phyloP scores from a whole-genome alignment of 2,888 invertebrate genomes.

The Andrena trimmerana region DNA sequence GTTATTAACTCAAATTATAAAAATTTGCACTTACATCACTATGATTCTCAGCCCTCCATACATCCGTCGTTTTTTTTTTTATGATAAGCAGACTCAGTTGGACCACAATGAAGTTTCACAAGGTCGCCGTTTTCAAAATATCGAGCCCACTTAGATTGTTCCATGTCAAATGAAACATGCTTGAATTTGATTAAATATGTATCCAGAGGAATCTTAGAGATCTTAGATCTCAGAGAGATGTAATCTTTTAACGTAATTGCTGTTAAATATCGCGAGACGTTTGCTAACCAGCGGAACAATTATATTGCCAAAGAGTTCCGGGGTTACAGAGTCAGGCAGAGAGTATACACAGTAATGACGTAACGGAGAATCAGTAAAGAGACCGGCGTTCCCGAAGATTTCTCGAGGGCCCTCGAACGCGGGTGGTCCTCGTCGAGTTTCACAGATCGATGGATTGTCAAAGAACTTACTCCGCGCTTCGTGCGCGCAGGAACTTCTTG shows the following conservation, averaged over 20 bases:
- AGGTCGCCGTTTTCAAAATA: no score
- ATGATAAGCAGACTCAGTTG: no score
- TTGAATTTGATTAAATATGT: not conserved
- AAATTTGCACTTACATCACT: no score
- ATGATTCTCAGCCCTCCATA: no score
- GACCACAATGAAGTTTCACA: no score
- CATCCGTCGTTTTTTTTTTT: no score
- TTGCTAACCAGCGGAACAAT: slow-evolving; percentile 31
- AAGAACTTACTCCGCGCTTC: slow-evolving; percentile 42
- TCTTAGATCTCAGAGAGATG: not conserved
- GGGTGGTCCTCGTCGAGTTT: slow-evolving; percentile 47
- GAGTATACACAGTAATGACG: slow-evolving; percentile 26
- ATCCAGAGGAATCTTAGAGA: not conserved
- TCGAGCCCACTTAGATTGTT: no score
- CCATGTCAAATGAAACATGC: no score
- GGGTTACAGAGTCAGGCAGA: slow-evolving; percentile 4
- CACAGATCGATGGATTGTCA: slow-evolving; percentile 56
- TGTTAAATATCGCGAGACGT: not conserved
- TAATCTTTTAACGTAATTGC: slow-evolving; percentile 4
- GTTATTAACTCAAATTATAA: no score
- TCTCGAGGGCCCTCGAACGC: slow-evolving; percentile 56
- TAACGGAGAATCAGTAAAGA: slow-evolving; percentile 50
- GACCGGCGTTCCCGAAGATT: slow-evolving; percentile 50
- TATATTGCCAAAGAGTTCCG: slow-evolving; percentile 39
- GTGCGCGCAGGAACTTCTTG: slow-evolving; percentile 30